Conservation (phyloP, 92 coral and sea anemone species). For the Palythoa grandiflora region DNA sequence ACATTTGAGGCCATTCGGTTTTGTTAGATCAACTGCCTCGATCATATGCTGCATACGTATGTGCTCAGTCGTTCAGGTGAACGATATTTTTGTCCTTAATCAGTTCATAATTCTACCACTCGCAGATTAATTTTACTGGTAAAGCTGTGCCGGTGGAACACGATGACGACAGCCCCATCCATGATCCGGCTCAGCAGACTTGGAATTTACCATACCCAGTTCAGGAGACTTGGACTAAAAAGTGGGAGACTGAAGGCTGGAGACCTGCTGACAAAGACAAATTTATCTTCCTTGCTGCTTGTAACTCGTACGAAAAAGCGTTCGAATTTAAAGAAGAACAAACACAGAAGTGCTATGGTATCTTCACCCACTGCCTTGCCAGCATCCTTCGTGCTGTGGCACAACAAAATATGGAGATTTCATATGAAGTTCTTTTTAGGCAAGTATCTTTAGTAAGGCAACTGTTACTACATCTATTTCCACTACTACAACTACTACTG, state of each 20-base stretch:
- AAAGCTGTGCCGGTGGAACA: background rate
- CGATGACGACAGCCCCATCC: background rate
- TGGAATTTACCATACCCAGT: background rate
- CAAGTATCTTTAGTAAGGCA: background rate
- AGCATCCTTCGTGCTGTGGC: background rate
- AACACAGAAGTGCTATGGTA: background rate
- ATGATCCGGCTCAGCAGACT: no score
- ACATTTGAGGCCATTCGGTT: no score
- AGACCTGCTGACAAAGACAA: background rate
- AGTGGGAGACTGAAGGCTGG: background rate
- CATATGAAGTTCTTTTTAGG: background rate
- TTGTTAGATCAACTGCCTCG: no score
- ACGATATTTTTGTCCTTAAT: no score
- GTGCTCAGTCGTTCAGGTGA: no score
- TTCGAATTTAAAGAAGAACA: background rate
- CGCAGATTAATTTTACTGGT: background rate
- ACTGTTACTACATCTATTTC: background rate
- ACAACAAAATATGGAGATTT: background rate
- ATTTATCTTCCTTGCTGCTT: background rate
- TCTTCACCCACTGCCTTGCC: background rate
- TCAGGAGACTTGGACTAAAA: background rate
- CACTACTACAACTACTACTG: background rate
- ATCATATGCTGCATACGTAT: no score
- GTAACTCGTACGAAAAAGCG: slow-evolving; percentile 2
- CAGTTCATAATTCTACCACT: background rate